Evolutionary conservation across 2,797 vertebrate genomes (phyloP), one percentile per base, ranked within the genome.

Genomic region (Cynodonichthys magdalenae): DNA sequence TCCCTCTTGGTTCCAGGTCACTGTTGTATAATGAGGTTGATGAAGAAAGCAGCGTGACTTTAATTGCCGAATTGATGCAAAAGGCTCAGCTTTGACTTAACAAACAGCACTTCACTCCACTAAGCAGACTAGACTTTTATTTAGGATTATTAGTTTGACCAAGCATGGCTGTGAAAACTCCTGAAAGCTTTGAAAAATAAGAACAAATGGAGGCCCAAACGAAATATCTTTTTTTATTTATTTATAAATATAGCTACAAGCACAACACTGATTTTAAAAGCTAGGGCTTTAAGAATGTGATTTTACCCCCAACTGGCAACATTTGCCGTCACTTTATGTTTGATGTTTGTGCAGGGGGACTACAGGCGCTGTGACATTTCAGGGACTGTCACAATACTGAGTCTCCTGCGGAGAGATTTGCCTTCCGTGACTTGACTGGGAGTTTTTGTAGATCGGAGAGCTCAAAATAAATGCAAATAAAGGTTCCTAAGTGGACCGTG

Each of bases 11-110:
- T 71, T 71, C 64, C 75, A 68, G 81, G 82, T 83, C 79, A 82
- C 48, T 66, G 36, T 63, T 54, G 70, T 71, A 82, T 82, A 87
- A 87, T 82, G 78, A 85, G 78, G 60, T 61, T 17, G 52, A 81
- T 77, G 63, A 78, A 75, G 59, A 74, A 55, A 55, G 60, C 31
- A 53, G 28, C 15, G 18, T 63, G 65, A 68, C 59, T 78, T 60
- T 74, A 79, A 84, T 74, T 77, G 57, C 55, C 31, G 53, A 80
- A 65, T 17, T 66, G 49, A 31, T 57, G 68, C 66, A 66, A 70
- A 81, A 73, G 36, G 58, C 53, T 82, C 53, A 76, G 49, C 50
- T 42, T 57, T 55, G 59, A 59, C 68, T 68, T 24, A 68, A 56
- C 52, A 63, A 57, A 53, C 58, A 62, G 49, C 49, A 45, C 63